A percentile compares a stretch with the other conserved stretches of the same genome.
These are phyloP conservation scores for Acanthococcus lagerstroemiae DNA, from an alignment of 2,888 invertebrate genomes.

Conservation along the genomic window DNA sequence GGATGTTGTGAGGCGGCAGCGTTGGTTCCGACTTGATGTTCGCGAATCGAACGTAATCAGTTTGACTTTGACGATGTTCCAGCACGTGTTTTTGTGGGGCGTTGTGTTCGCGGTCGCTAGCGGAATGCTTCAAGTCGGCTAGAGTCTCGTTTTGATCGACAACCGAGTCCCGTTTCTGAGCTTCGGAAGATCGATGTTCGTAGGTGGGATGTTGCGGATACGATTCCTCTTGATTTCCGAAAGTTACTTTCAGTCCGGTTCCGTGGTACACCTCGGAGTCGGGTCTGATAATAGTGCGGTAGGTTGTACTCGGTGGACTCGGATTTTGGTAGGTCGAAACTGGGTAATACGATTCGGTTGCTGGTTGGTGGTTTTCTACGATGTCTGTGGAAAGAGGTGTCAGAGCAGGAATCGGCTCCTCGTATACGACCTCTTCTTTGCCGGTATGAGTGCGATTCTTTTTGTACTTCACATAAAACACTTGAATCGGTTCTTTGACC, in stretches of 20 bases:
- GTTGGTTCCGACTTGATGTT: background rate
- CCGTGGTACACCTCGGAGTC: constrained; percentile 71
- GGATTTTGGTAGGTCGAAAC: constrained; percentile 44
- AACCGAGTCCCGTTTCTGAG: constrained; percentile 32
- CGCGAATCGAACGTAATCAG: constrained; percentile 1
- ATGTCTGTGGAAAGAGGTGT: constrained; percentile 59
- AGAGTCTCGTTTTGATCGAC: constrained; percentile 19
- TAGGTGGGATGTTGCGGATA: constrained; percentile 39
- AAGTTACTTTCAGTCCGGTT: constrained; percentile 70
- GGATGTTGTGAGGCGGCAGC: background rate
- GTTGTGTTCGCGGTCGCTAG: constrained; percentile 11
- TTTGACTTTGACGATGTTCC: constrained; percentile 16
- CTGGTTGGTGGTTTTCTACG: constrained; percentile 38
- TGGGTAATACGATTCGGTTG: constrained; percentile 19
- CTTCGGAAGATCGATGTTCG: constrained; percentile 21
- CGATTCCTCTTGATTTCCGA: constrained; percentile 52
- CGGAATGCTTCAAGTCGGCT: background rate
- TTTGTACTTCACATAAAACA: constrained; percentile 83
- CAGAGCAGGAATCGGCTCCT: constrained; percentile 68
- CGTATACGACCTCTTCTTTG: constrained; percentile 58
- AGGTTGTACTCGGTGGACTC: constrained; percentile 61
- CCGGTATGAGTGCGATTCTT: constrained; percentile 57
- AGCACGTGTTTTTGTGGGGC: background rate
- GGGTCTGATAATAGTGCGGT: constrained; percentile 73
- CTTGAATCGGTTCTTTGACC: constrained; percentile 75